Evolutionary conservation across 2,113 vertebrate genomes (phyloP).

Genomic region (Peromyscus maniculatus): DNA sequence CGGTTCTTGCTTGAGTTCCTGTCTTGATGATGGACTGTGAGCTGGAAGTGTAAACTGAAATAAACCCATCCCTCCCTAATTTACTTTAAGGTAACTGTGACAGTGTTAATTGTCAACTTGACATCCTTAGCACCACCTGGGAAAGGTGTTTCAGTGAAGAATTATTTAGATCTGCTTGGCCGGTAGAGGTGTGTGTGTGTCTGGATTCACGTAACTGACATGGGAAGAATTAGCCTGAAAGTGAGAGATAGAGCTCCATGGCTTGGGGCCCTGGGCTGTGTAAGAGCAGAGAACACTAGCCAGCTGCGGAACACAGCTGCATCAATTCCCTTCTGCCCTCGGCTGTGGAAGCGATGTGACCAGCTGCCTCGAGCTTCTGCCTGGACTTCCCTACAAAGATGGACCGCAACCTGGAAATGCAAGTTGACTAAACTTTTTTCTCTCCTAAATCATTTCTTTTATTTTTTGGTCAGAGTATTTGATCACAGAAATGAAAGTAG

Average conservation of each 20-base stretch:
- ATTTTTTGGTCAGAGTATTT: neutral
- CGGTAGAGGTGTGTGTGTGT: too few species aligned
- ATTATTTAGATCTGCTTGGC: neutral
- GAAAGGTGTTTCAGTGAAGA: neutral
- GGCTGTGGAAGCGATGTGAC: neutral
- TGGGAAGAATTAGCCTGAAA: neutral
- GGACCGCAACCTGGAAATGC: neutral
- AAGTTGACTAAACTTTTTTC: neutral
- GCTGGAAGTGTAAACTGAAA: neutral
- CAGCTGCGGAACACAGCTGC: too few species aligned
- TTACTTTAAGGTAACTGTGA: neutral
- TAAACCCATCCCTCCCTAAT: too few species aligned
- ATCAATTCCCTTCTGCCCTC: too few species aligned
- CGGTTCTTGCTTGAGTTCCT: neutral
- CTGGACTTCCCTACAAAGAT: neutral
- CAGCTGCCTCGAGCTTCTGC: too few species aligned
- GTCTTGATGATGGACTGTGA: neutral
- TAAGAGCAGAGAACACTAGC: neutral
- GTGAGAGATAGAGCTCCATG: too few species aligned
- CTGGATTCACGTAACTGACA: neutral
- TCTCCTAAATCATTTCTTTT: too few species aligned
- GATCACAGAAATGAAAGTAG: neutral
- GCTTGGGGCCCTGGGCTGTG: too few species aligned
- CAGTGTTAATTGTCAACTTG: neutral
- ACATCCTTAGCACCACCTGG: neutral